phyloP scores from a whole-genome alignment of 2,113 vertebrate genomes.

The Psilopsiagon aurifrons region DNA sequence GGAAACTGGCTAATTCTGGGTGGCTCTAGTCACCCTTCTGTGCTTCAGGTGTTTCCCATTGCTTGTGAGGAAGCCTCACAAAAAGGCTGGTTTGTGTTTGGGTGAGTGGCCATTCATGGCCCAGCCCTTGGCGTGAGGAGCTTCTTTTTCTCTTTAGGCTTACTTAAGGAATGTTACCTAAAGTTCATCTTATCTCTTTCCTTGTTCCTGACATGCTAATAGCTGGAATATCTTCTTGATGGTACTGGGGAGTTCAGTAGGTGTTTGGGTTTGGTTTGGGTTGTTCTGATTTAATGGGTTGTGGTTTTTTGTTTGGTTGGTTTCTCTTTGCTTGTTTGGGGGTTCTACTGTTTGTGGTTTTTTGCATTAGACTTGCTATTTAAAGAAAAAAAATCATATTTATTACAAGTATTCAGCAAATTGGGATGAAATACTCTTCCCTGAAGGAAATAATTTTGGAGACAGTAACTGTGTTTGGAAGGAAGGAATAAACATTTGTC shows the following conservation, averaged over 20 bases:
- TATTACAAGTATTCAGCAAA: neutral
- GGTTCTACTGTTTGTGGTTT: neutral
- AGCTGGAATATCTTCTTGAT: no score
- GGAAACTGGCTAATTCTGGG: neutral
- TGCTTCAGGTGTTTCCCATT: neutral
- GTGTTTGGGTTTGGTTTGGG: neutral
- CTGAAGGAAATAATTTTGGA: neutral
- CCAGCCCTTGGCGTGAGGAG: neutral
- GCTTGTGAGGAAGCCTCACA: neutral
- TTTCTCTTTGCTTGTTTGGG: neutral
- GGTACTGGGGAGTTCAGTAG: neutral
- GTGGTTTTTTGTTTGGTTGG: neutral
- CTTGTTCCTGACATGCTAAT: neutral
- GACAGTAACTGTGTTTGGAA: neutral
- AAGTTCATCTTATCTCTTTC: accelerated
- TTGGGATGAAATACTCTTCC: neutral
- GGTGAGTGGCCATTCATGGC: neutral
- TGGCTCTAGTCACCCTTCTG: neutral
- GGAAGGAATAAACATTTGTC: neutral
- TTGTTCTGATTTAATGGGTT: neutral
- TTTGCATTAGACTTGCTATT: neutral
- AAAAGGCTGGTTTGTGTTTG: neutral
- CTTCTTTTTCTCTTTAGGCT: neutral
- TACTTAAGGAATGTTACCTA: neutral
- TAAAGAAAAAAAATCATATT: neutral